phyloP scores from a whole-genome alignment of 2,888 invertebrate genomes.

The Iphiclides podalirius region DNA sequence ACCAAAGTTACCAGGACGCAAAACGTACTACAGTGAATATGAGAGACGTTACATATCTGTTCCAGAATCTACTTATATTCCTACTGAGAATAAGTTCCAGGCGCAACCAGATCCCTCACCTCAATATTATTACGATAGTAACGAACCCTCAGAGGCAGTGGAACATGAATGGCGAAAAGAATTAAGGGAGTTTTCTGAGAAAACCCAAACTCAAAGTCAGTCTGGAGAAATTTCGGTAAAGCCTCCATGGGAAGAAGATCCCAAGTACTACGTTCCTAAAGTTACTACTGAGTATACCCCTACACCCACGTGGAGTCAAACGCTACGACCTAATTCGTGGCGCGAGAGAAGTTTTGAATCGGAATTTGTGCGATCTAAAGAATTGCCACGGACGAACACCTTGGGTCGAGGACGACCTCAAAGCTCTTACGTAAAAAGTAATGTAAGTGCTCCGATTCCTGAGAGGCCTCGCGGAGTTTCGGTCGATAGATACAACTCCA shows the following conservation, averaged over 20 bases:
- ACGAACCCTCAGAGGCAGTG: constrained; percentile 57
- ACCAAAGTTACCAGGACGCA: constrained; percentile 58
- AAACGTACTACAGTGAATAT: constrained; percentile 74
- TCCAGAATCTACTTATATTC: constrained; percentile 69
- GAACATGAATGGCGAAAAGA: constrained; percentile 75
- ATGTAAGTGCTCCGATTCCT: constrained; percentile 44
- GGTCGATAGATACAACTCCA: constrained; percentile 71
- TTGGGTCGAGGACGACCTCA: constrained; percentile 66
- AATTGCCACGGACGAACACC: constrained; percentile 66
- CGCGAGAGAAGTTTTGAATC: constrained; percentile 72
- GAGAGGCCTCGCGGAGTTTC: constrained; percentile 68
- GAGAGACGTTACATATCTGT: constrained; percentile 73
- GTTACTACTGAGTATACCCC: constrained; percentile 48
- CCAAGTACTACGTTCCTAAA: constrained; percentile 52
- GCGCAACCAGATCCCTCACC: constrained; percentile 70
- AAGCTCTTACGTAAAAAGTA: constrained; percentile 53
- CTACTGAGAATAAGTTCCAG: constrained; percentile 63
- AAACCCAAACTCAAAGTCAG: constrained; percentile 51
- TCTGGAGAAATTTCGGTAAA: constrained; percentile 51
- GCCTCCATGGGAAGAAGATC: constrained; percentile 68
- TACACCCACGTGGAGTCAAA: constrained; percentile 73
- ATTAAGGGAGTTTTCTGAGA: constrained; percentile 71
- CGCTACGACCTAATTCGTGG: constrained; percentile 65
- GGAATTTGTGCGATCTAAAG: constrained; percentile 61
- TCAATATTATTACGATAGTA: constrained; percentile 69